A percentile compares a stretch with the other conserved stretches of the same genome.
phyloP scores from a whole-genome alignment of 2,113 vertebrate genomes.

The Fregata magnificens region DNA sequence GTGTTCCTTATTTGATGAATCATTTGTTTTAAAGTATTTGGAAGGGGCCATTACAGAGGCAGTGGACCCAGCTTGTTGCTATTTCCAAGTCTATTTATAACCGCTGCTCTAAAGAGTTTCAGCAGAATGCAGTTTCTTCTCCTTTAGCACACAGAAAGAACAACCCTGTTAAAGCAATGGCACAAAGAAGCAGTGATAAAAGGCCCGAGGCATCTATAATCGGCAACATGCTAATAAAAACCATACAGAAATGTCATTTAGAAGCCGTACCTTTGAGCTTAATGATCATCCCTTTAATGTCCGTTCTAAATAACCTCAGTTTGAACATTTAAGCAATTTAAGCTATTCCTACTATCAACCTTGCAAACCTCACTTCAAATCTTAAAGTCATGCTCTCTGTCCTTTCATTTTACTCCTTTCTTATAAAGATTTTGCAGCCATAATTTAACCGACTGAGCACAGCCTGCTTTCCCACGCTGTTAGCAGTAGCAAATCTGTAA shows the following conservation, averaged over 20 bases:
- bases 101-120: not conserved
- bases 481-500: not conserved
- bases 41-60: conserved; percentile 70
- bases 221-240: not conserved
- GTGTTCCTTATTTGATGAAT: conserved; percentile 83
- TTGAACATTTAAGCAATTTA: not conserved
- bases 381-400: not conserved
- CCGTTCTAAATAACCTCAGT: not conserved
- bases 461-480: not conserved
- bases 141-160: conserved; percentile 1
- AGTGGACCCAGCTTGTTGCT: conserved; percentile 59
- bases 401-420: not conserved
- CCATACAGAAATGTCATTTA: not conserved
- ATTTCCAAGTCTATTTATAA: conserved; percentile 77
- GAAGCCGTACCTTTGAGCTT: not conserved
- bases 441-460: not conserved
- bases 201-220: not conserved
- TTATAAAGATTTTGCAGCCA: not conserved
- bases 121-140: conserved; percentile 51
- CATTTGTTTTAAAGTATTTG: conserved; percentile 83
- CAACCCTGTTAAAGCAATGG: not conserved
- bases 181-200: not conserved
- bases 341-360: not conserved
- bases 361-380: not conserved
- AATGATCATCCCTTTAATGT: not conserved